Evolutionary conservation across 2,797 vertebrate species (phyloP).

Genomic region (Neopelma chrysocephalum): DNA sequence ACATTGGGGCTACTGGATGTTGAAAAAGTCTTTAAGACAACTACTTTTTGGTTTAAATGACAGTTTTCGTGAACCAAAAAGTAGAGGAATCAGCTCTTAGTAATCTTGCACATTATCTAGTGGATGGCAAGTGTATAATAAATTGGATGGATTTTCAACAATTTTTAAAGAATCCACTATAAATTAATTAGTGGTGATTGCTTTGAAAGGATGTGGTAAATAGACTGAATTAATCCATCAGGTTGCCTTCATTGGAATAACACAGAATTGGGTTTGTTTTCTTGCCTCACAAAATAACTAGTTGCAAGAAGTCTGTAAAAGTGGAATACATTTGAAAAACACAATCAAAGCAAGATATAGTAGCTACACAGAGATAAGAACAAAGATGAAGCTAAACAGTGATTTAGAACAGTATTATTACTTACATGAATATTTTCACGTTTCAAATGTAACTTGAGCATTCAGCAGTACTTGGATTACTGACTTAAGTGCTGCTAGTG

Average conservation of each 20-base stretch:
- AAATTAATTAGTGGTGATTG: not conserved
- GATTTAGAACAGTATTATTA: not conserved
- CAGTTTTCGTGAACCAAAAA: not conserved
- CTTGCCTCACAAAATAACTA: not conserved
- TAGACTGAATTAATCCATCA: not conserved
- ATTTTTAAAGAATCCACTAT: not conserved
- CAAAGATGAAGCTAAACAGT: not conserved
- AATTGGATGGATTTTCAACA: constrained; percentile 2
- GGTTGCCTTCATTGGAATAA: not conserved
- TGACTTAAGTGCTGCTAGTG: not conserved
- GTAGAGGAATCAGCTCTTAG: not conserved
- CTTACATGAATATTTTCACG: constrained; percentile 14
- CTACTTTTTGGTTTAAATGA: not conserved
- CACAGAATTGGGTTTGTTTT: not conserved
- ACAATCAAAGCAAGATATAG: not conserved
- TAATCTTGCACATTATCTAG: not conserved
- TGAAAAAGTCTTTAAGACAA: not conserved
- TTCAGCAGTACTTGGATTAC: not conserved
- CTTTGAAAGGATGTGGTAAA: not conserved
- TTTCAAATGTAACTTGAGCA: constrained; percentile 11
- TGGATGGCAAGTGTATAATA: not conserved
- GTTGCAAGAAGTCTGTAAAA: not conserved
- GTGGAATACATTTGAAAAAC: not conserved
- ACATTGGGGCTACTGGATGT: not conserved
- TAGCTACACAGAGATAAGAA: not conserved